Evolutionary conservation across 2,888 invertebrate genomes (phyloP), one percentile per base, ranked within the genome.

Genomic region (Cryptophagus acutangulus): DNA sequence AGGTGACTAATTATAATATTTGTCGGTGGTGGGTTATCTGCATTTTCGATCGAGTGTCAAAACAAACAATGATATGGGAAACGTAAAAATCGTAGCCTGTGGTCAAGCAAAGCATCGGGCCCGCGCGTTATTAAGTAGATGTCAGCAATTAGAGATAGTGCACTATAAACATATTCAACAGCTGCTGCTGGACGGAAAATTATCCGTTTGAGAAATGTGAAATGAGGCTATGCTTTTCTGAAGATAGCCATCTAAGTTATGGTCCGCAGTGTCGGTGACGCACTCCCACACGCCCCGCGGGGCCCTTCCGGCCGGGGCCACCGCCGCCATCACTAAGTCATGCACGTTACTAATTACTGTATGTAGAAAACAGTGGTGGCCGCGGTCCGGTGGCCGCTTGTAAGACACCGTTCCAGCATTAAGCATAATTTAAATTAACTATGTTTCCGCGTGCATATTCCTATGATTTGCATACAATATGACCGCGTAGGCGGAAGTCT

Each of bases 171-270:
- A 61, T 63, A 66, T 64, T 64, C 65, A 65, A 63, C 63, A 67
- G 62, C 65, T 67, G 65, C 61, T 63, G 56, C n/a, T n/a, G n/a
- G n/a, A n/a, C n/a, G n/a, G n/a, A n/a, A 62, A 64, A 63, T 65
- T 62, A 63, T 65, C 58, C 60, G 60, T 63, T 61, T 58, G 63
- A 66, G 63, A 61, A 59, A 60, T 63, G 60, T 57, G 57, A 59
- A 57, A 55, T 64, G 58, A 53, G 61, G 58, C 63, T 63, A 61
- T 59, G 63, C 62, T 62, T 62, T 65, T 58, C 58, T 55, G 51
- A 49, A 48, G 68, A 68, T 67, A 65, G 45, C 48, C 55, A 68
- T 67, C 68, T 65, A 62, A 69, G 63, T 67, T 67, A 66, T 67
- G 61, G 65, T 63, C 59, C 55, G 59, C 57, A 57, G 58, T 59